Evolutionary conservation across 2,113 vertebrate genomes (phyloP).

Genomic region (Phoenicopterus ruber): DNA sequence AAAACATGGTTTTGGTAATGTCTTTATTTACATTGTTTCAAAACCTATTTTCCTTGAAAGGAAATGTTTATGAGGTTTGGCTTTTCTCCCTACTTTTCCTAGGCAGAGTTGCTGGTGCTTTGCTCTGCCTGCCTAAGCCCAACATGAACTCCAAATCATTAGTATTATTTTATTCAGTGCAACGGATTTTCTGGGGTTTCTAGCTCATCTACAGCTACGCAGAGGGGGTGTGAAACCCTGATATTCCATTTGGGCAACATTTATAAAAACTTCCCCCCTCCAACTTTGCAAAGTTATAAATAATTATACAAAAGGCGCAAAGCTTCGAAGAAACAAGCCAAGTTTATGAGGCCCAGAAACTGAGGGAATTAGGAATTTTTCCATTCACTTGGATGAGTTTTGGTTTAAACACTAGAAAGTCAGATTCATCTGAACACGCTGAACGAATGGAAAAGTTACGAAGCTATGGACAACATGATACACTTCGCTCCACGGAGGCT

Average conservation of each 20-base stretch:
- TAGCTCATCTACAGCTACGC: not conserved
- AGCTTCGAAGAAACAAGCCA: not conserved
- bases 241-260: not conserved
- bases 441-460: not conserved
- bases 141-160: not conserved
- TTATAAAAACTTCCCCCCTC: not conserved
- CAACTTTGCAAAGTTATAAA: not conserved
- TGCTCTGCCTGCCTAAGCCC: not conserved
- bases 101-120: not conserved
- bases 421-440: not conserved
- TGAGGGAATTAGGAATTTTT: slow-evolving; percentile 24
- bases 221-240: not conserved
- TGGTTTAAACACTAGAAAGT: not conserved
- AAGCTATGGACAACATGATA: not conserved
- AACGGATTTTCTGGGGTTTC: not conserved
- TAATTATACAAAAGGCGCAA: not conserved
- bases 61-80: slow-evolving; percentile 58
- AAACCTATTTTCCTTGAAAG: slow-evolving; percentile 48
- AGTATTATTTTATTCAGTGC: not conserved
- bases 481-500: not conserved
- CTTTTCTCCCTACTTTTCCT: slow-evolving; percentile 26
- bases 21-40: slow-evolving; percentile 53
- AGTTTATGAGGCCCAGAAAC: not conserved
- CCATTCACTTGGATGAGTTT: not conserved
- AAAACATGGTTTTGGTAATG: not conserved